Conservation (phyloP, 2,888 invertebrate genomes). For the Orchestes rusci region DNA sequence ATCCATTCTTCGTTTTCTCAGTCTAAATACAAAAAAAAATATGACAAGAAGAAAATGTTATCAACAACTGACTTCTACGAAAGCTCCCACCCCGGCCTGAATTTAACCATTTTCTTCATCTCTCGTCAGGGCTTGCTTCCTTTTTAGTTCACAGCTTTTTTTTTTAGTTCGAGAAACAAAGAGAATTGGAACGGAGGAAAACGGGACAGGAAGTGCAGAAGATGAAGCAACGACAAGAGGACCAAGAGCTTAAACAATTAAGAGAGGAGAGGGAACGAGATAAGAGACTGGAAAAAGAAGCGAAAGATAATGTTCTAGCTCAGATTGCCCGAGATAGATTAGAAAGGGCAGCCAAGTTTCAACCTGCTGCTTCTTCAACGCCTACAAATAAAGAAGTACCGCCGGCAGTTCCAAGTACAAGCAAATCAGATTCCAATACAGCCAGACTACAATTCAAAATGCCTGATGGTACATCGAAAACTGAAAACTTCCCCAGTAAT, state of each 20-base stretch:
- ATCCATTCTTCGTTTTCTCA: too few relatives aligned
- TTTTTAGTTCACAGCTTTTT: too few relatives aligned
- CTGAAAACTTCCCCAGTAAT: conserved; percentile 63
- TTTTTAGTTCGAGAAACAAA: conserved; percentile 36
- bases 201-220: conserved; percentile 67
- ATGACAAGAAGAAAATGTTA: too few relatives aligned
- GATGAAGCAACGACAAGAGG: conserved; percentile 64
- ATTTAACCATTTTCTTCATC: too few relatives aligned
- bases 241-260: conserved; percentile 64
- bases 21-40: too few relatives aligned
- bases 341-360: conserved; percentile 52
- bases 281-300: conserved; percentile 65
- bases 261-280: conserved; percentile 69
- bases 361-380: conserved; percentile 20
- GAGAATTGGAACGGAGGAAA: conserved; percentile 66
- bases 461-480: conserved; percentile 70
- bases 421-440: conserved; percentile 38
- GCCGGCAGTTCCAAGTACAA: conserved; percentile 6
- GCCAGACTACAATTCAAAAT: conserved; percentile 80
- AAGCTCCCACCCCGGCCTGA: too few relatives aligned
- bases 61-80: too few relatives aligned
- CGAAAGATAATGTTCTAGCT: conserved; percentile 68
- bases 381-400: conserved; percentile 15
- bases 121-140: too few relatives aligned
- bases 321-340: conserved; percentile 83